Conservation (phyloP, 2,888 invertebrate genomes). For the Pegoplata infirma region DNA sequence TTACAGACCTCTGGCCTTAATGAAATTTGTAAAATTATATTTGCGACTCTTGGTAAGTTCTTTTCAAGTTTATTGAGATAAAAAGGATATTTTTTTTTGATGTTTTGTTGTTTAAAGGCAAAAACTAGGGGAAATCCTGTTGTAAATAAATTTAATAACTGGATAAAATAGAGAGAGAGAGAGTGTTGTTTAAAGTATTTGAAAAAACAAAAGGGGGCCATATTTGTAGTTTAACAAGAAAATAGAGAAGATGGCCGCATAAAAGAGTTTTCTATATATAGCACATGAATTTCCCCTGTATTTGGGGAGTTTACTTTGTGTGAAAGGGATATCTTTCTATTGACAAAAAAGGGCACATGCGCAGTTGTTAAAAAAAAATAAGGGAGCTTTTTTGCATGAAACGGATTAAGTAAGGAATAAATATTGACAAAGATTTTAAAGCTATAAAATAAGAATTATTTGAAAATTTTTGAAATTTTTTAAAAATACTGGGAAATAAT, state of each 20-base stretch:
- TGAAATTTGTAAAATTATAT: constrained; percentile 72
- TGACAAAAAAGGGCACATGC: constrained; percentile 59
- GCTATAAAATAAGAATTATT: neutral
- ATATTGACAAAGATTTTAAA: too few relatives aligned
- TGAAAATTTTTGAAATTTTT: neutral
- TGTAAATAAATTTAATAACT: constrained; percentile 46
- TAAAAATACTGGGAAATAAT: constrained; percentile 14
- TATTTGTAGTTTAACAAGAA: constrained; percentile 64
- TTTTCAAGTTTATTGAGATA: constrained; percentile 49
- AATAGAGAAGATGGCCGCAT: constrained; percentile 57
- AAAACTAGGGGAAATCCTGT: constrained; percentile 59
- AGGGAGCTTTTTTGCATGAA: constrained; percentile 40
- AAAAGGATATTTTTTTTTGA: constrained; percentile 72
- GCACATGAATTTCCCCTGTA: constrained; percentile 55
- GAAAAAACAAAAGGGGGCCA: constrained; percentile 65
- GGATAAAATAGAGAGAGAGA: constrained; percentile 49
- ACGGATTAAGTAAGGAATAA: constrained; percentile 20
- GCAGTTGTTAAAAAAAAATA: constrained; percentile 56
- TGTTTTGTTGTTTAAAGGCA: constrained; percentile 11
- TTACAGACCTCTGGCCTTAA: constrained; percentile 76
- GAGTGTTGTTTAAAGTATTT: constrained; percentile 34
- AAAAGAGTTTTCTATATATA: neutral
- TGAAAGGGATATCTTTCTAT: constrained; percentile 49
- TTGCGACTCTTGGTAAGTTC: constrained; percentile 56
- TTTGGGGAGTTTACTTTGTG: constrained; percentile 57